A percentile compares a stretch with the other conserved stretches of the same genome.
Conservation (phyloP, 2,113 vertebrate genomes). For the Cnemophilus loriae region DNA sequence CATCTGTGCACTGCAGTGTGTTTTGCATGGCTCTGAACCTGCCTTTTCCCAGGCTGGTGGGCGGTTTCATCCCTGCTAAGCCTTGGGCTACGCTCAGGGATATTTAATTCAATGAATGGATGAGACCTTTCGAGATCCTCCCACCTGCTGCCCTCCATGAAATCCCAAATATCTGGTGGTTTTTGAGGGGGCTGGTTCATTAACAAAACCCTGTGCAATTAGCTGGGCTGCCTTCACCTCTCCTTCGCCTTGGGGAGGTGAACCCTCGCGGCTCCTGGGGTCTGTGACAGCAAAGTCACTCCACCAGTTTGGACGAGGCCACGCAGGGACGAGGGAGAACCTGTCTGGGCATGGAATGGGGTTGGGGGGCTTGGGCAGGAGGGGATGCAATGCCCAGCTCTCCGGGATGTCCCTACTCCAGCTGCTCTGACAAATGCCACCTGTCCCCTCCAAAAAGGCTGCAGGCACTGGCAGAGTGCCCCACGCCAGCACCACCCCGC, state of each 20-base stretch:
- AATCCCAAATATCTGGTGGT: neutral
- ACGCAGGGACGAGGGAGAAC: accelerated
- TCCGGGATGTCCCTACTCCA: neutral
- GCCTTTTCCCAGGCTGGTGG: neutral
- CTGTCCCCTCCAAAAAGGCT: neutral
- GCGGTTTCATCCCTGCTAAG: neutral
- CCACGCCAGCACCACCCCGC: neutral
- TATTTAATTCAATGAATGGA: slow-evolving; percentile 46
- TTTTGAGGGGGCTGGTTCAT: slow-evolving; percentile 14
- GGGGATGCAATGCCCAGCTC: neutral
- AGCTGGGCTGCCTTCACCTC: slow-evolving; percentile 13
- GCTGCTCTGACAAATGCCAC: neutral
- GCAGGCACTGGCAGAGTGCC: neutral
- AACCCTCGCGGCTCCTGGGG: accelerated
- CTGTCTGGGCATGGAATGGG: accelerated
- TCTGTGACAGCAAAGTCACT: neutral
- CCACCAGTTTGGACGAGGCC: accelerated
- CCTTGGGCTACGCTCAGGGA: slow-evolving; percentile 3
- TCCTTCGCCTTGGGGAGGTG: neutral
- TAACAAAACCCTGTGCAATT: neutral
- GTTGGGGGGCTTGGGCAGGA: neutral
- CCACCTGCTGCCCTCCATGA: neutral
- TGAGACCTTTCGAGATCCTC: slow-evolving; percentile 53
- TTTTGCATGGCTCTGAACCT: neutral
- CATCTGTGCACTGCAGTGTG: neutral